A percentile compares a stretch with the other conserved stretches of the same genome.
These are phyloP conservation scores for Pseudoatta argentina DNA, from an alignment of 1,140 invertebrate genomes.

Conservation along the genomic window DNA sequence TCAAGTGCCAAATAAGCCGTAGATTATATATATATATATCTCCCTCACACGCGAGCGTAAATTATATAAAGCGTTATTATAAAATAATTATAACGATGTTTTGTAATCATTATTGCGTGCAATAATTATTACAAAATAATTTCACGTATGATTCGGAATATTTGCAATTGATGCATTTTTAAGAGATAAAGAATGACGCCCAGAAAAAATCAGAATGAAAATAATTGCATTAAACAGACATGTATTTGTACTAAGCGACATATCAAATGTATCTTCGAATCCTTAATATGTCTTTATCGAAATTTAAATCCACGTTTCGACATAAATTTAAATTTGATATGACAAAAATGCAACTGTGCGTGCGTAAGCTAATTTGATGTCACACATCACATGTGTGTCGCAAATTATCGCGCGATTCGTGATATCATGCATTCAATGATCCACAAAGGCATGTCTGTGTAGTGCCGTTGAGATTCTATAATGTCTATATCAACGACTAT, in stretches of 20 bases:
- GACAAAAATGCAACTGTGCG: neutral
- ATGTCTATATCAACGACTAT: constrained; percentile 6
- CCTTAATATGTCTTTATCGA: neutral
- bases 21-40: constrained; percentile 19
- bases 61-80: constrained; percentile 1
- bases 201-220: constrained; percentile 1
- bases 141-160: neutral
- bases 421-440: neutral
- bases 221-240: neutral
- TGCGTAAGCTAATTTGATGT: neutral
- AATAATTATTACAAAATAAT: neutral
- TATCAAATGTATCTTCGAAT: neutral
- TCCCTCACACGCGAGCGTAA: constrained; percentile 24
- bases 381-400: neutral
- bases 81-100: neutral
- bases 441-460: constrained; percentile 25
- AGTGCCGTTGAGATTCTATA: neutral
- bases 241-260: neutral
- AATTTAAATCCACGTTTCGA: constrained; percentile 9
- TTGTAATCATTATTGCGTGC: neutral
- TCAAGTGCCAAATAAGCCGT: constrained; percentile 58
- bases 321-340: constrained; percentile 39
- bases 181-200: neutral
- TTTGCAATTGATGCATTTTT: neutral
- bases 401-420: neutral